Evolutionary conservation across 2,797 vertebrate genomes (phyloP), one percentile per base, ranked within the genome.

Genomic region (Spinus pinus): DNA sequence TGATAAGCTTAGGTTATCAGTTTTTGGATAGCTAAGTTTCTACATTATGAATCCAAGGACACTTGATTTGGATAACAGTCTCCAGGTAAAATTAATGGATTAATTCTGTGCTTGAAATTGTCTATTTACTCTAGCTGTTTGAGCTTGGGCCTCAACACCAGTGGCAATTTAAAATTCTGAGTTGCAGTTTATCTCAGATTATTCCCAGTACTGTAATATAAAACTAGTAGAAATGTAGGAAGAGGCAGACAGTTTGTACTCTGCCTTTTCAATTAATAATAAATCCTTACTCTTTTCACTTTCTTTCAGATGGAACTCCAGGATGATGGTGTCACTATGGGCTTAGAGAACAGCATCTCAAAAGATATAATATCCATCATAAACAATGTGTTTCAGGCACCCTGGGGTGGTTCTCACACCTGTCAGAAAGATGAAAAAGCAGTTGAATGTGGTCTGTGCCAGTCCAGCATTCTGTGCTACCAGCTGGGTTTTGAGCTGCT

Each of bases 401-500:
- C 99, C 6, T 99, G 99, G 99, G 99, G 99, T 28, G 99, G 99
- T 91, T 99, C 99, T 61, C 99, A 99, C 97, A 99, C 98, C 96
- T 99, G 99, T 97, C 99, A 99, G 98, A 99, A 99, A 97, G 99
- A 99, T 17, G 99, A 99, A 97, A 99, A 99, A 97, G 98, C 98
- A 64, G 97, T 98, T 57, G 99, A 99, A 97, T 99, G 99, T 96
- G 98, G 98, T 95, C 98, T 99, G 82, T 99, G 99, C 95, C 99
- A 99, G 97, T 99, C 99, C 96, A 99, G 99, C 96, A 99, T 99
- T 97, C 98, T 99, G 84, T 99, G 99, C 97, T 99, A 99, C 97
- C 99, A 99, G 97, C 98, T 99, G 97, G 99, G 99, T 92, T 99
- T 99, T 96, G 99, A 99, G 88, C 98, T 99, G 71, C 98, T 99